phyloP scores from a whole-genome alignment of 2,888 invertebrate species.

The Macaria notata region DNA sequence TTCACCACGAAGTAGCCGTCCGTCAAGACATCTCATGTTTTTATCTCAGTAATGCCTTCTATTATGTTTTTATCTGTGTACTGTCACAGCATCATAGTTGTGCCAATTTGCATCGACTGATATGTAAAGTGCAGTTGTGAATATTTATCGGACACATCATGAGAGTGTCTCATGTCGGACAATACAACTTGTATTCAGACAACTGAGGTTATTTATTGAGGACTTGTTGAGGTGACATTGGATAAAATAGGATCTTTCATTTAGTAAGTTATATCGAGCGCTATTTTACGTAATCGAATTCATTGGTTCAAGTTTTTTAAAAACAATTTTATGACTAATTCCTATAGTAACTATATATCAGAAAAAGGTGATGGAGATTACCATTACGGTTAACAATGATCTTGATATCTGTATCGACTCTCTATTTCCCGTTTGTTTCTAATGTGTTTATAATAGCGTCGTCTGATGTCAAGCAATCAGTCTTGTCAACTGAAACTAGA shows the following conservation, averaged over 20 bases:
- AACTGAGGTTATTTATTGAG: background rate
- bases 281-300: no score
- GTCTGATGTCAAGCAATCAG: conserved; percentile 40
- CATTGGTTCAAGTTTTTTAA: no score
- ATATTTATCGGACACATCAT: conserved; percentile 21
- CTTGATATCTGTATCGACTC: conserved; percentile 7
- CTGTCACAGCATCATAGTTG: conserved; percentile 33
- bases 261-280: no score
- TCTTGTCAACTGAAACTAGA: conserved; percentile 42
- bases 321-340: no score
- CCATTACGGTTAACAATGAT: background rate
- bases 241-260: no score
- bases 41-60: conserved; percentile 37
- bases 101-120: conserved; percentile 19
- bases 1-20: conserved; percentile 45
- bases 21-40: conserved; percentile 40
- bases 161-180: conserved; percentile 20
- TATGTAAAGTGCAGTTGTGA: conserved; percentile 25
- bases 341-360: no score
- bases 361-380: no score
- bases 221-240: no score
- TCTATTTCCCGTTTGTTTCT: conserved; percentile 33
- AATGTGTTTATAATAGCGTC: conserved; percentile 48
- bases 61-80: conserved; percentile 43
- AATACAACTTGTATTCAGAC: conserved; percentile 10